These are phyloP conservation scores for Caenorhabditis uteleia DNA, from an alignment of 2,888 invertebrate genomes.

Conservation along the genomic window DNA sequence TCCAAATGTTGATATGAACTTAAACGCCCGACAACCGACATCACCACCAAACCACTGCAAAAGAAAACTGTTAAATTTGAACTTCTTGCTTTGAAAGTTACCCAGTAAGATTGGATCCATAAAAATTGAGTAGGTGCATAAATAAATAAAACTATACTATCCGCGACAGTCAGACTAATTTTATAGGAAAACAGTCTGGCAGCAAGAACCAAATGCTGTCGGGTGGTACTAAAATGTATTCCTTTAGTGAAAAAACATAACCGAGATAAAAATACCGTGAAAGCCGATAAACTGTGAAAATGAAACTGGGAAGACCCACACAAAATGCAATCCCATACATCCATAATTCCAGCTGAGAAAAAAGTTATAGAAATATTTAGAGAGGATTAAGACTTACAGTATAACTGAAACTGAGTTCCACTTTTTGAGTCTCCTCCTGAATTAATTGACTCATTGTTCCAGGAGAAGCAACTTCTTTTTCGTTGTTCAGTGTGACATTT, in stretches of 20 bases:
- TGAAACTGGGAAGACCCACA: constrained; percentile 42
- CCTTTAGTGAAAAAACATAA: background rate
- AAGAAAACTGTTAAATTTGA: background rate
- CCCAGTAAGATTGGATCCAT: constrained; percentile 54
- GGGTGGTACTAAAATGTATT: constrained; percentile 36
- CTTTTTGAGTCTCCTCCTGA: constrained; percentile 28
- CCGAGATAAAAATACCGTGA: constrained; percentile 14
- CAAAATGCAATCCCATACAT: constrained; percentile 49
- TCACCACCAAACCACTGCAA: constrained; percentile 57
- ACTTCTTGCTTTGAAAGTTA: constrained; percentile 9
- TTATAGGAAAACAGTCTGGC: constrained; percentile 53
- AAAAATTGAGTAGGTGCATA: constrained; percentile 56
- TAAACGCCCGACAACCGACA: constrained; percentile 45
- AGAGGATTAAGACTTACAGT: constrained; percentile 24
- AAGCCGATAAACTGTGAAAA: constrained; percentile 40
- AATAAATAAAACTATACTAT: constrained; percentile 50
- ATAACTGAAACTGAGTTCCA: constrained; percentile 44
- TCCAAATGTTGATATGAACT: constrained; percentile 55
- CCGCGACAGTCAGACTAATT: constrained; percentile 51
- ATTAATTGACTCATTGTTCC: no score
- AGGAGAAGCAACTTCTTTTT: no score
- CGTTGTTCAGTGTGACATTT: no score
- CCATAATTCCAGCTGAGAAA: constrained; percentile 44
- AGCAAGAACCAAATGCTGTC: constrained; percentile 44
- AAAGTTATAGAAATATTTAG: background rate